phyloP scores from a whole-genome alignment of 2,888 invertebrate species.

The Pachymerium ferrugineum region DNA sequence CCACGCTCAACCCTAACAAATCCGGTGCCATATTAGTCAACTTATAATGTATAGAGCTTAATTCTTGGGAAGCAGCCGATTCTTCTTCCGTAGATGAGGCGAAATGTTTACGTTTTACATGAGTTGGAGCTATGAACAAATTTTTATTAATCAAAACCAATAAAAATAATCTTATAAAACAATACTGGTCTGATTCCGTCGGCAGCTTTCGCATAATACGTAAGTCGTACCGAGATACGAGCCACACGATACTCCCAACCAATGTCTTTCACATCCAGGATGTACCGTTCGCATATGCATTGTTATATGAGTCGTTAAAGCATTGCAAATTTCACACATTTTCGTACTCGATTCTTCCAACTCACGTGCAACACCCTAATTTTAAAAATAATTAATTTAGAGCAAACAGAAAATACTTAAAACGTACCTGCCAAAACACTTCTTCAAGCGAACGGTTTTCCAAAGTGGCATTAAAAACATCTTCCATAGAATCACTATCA shows the following conservation, averaged over 20 bases:
- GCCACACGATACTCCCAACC: slow-evolving; percentile 53
- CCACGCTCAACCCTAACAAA: background rate
- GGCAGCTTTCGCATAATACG: slow-evolving; percentile 28
- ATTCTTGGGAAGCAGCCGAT: background rate
- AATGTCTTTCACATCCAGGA: slow-evolving; percentile 55
- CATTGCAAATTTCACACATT: slow-evolving; percentile 51
- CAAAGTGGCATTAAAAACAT: slow-evolving; percentile 38
- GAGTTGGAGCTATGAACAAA: background rate
- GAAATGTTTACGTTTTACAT: background rate
- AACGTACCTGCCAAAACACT: slow-evolving; percentile 28
- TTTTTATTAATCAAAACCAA: background rate
- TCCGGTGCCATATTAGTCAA: slow-evolving; percentile 29
- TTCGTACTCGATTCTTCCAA: slow-evolving; percentile 39
- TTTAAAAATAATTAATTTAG: background rate
- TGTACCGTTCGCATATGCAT: slow-evolving; percentile 52
- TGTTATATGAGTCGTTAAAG: slow-evolving; percentile 48
- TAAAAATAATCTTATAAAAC: background rate
- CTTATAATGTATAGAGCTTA: slow-evolving; percentile 24
- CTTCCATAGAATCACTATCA: slow-evolving; percentile 44
- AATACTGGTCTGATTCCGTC: slow-evolving; percentile 40
- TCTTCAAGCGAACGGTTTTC: slow-evolving; percentile 28
- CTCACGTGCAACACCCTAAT: slow-evolving; percentile 6
- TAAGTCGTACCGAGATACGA: slow-evolving; percentile 43
- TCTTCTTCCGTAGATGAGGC: background rate
- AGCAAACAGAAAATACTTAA: background rate